Evolutionary conservation across 2,797 vertebrate species (phyloP).

Genomic region (Neomorphus geoffroyi): DNA sequence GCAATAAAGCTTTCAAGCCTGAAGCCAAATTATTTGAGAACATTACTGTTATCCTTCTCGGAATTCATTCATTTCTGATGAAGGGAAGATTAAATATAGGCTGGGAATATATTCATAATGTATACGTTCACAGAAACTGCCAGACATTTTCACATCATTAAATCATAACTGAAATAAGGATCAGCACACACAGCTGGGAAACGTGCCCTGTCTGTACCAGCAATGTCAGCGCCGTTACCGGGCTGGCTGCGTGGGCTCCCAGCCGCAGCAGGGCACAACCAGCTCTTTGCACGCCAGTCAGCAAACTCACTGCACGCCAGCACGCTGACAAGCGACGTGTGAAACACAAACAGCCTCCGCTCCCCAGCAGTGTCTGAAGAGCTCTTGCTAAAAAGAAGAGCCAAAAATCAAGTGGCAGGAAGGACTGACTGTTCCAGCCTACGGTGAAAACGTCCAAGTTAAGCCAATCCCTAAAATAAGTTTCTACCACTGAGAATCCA

Average conservation of each 20-base stretch:
- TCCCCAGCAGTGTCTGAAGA: neutral
- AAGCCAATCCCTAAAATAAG: neutral
- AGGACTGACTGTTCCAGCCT: neutral
- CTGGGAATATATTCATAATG: conserved; percentile 8
- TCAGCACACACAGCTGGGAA: neutral
- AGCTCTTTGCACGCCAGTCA: neutral
- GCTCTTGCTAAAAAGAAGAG: neutral
- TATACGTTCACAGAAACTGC: neutral
- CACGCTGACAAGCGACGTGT: neutral
- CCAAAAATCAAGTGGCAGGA: neutral
- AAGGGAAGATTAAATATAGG: conserved; percentile 54
- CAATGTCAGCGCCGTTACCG: neutral
- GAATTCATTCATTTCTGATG: conserved; percentile 49
- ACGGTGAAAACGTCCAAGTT: neutral
- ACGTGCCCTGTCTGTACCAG: neutral
- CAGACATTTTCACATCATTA: conserved; percentile 22
- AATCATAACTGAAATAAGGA: neutral
- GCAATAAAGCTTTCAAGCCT: conserved; percentile 42
- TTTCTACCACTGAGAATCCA: neutral
- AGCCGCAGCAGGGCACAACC: neutral
- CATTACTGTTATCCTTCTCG: conserved; percentile 27
- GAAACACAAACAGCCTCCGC: neutral
- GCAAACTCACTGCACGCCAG: neutral
- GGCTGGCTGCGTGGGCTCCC: neutral
- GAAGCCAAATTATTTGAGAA: conserved; percentile 56